Conservation (phyloP, 1,140 invertebrate species). For the Drosophila willistoni region DNA sequence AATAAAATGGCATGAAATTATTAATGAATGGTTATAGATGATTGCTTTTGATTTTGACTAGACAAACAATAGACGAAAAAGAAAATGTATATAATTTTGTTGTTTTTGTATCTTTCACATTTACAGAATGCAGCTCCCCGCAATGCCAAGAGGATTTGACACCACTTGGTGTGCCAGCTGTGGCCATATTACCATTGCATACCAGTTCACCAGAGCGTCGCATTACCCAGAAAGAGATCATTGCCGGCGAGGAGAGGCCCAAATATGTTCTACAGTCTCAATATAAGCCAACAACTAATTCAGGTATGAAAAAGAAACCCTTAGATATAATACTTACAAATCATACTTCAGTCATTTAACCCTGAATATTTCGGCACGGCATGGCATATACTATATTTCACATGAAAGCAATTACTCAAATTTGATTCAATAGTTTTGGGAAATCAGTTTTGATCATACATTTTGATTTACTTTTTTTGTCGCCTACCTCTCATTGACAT, state of each 20-base stretch:
- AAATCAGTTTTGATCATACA: background rate
- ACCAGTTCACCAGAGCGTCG: constrained; percentile 81
- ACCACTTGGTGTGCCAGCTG: constrained; percentile 73
- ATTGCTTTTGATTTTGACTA: background rate
- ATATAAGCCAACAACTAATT: constrained; percentile 69
- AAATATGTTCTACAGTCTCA: constrained; percentile 80
- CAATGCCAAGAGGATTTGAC: constrained; percentile 76
- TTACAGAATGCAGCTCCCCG: constrained; percentile 71
- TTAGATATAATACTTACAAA: too few relatives aligned
- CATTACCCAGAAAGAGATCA: constrained; percentile 83
- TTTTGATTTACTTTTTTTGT: background rate
- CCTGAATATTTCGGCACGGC: background rate
- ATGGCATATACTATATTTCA: background rate
- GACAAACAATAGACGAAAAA: too few relatives aligned
- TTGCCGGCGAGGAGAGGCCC: constrained; percentile 82
- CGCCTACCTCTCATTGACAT: background rate
- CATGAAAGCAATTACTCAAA: background rate
- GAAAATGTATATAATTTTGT: background rate
- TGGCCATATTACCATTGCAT: constrained; percentile 77
- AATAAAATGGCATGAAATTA: too few relatives aligned
- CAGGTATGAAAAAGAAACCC: constrained; percentile 43
- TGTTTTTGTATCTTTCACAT: background rate
- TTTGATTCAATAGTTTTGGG: background rate
- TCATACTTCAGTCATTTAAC: background rate
- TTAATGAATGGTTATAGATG: background rate